Conservation (phyloP, 2,797 vertebrate species). For the Chaunax sp. region DNA sequence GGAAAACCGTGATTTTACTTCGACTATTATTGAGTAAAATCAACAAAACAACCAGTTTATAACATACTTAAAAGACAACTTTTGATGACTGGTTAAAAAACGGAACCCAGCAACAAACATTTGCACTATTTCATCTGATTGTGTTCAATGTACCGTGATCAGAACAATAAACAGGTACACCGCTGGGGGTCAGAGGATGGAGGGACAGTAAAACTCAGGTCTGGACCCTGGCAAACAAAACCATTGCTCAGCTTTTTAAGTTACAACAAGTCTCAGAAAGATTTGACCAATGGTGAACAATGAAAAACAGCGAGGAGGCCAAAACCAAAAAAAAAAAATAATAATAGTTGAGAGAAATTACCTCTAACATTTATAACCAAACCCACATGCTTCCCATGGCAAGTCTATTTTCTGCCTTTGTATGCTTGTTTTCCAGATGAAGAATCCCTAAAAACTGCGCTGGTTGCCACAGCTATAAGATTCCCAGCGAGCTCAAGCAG, state of each 20-base stretch:
- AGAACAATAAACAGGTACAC: neutral
- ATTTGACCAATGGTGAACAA: neutral
- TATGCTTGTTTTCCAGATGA: conserved; percentile 12
- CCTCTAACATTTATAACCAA: conserved; percentile 9
- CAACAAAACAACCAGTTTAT: too few relatives aligned
- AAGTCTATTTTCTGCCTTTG: neutral
- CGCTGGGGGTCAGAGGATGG: neutral
- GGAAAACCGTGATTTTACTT: too few relatives aligned
- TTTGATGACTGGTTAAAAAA: too few relatives aligned
- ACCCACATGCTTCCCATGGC: neutral
- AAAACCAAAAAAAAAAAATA: neutral
- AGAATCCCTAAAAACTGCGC: conserved; percentile 15
- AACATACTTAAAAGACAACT: too few relatives aligned
- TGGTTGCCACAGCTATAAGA: conserved; percentile 18
- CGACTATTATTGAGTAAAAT: too few relatives aligned
- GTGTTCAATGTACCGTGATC: neutral
- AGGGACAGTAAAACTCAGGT: neutral
- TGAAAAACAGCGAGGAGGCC: too few relatives aligned
- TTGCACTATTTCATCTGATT: neutral
- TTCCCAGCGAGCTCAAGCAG: conserved; percentile 16
- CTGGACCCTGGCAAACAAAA: neutral
- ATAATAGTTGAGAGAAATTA: conserved; percentile 1
- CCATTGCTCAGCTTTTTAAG: neutral
- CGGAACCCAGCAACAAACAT: neutral
- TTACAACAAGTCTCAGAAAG: neutral